Evolutionary conservation across 2,113 vertebrate genomes (phyloP).

Genomic region (Etheostoma spectabile): DNA sequence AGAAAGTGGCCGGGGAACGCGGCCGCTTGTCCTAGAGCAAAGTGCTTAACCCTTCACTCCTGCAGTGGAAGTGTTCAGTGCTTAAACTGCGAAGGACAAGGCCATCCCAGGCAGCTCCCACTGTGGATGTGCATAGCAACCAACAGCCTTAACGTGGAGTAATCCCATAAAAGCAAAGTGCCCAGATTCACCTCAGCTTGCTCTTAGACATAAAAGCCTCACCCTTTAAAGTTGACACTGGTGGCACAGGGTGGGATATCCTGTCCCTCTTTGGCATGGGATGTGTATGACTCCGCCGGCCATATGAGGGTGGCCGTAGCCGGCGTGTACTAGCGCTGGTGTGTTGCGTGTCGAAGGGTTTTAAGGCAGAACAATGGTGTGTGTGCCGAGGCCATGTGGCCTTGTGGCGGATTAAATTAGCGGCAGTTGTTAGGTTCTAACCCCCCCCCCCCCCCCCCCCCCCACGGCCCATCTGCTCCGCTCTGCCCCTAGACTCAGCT

Average conservation of each 20-base stretch:
- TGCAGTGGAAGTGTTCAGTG: conserved; percentile 6
- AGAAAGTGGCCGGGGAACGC: conserved; percentile 25
- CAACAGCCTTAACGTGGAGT: conserved; percentile 7
- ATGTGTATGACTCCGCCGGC: background rate
- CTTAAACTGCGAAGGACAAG: conserved; percentile 23
- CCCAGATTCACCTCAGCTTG: background rate
- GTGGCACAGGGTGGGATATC: conserved; percentile 4
- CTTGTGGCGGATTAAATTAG: conserved; percentile 82
- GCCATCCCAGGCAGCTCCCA: conserved; percentile 10
- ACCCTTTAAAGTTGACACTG: background rate
- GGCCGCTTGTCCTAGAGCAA: background rate
- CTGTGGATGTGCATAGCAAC: conserved; percentile 23
- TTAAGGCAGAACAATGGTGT: conserved; percentile 70
- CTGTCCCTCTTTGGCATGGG: background rate
- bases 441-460: conserved; percentile 26
- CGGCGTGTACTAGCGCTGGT: conserved; percentile 33
- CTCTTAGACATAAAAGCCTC: background rate
- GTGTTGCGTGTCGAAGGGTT: conserved; percentile 69
- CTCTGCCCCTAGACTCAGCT: conserved; percentile 75
- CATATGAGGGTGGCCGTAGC: conserved; percentile 22
- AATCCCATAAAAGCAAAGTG: background rate
- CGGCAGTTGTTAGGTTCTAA: too few relatives aligned
- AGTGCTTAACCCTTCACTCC: conserved; percentile 27
- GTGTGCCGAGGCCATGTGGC: conserved; percentile 64
- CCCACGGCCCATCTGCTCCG: conserved; percentile 88